Base-by-base conservation (phyloP, 2,113 vertebrate species). In the Phylloscopus whistleri region DNA sequence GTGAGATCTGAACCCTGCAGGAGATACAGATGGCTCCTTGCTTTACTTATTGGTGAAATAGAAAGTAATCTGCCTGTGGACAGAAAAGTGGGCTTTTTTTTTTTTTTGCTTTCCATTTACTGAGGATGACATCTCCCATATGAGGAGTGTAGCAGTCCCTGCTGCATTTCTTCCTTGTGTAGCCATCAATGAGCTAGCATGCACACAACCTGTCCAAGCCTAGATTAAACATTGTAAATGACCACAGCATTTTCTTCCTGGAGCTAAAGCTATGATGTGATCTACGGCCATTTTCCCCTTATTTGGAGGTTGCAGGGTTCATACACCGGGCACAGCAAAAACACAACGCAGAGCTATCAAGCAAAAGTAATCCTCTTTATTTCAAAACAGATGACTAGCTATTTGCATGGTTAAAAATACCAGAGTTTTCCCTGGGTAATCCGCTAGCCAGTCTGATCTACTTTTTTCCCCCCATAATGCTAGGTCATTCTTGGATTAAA, bases 371-470 rank as follows among this genome's bases (percentile, higher is more conserved):
- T 98, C 96, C 97, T 97, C 96, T 98, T 97, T 97, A 96, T 97
- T 97, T 96, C 96, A 81, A 95, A 97, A 96, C 97, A 97, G 96
- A 98, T 96, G 96, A 98, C 96, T 93, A 94, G 95, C 92, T 97
- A 95, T 97, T 97, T 97, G 94, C 94, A 92, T 95, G 90, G 96
- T 95, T 98, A 98, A 98, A 98, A 98, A 97, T 96, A 98, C 69
- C 96, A 95, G 67, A 93, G 92, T 98, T 98, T 97, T 96, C 95
- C 97, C 87, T 78, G 72, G 96, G 58, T 97, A 97, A 97, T 97
- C 97, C 60, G 5, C 87, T 94, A 93, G 90, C 89, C 93, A 89
- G 94, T 96, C 97, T 97, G 94, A 79, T 89, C 95, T 95, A 74
- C 87, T 95, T 89, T 59, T 91, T 82, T n/a, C 30, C 30, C 26